These are phyloP conservation scores for Pitta sordida DNA, from an alignment of 2,113 vertebrate species.

Conservation along the genomic window DNA sequence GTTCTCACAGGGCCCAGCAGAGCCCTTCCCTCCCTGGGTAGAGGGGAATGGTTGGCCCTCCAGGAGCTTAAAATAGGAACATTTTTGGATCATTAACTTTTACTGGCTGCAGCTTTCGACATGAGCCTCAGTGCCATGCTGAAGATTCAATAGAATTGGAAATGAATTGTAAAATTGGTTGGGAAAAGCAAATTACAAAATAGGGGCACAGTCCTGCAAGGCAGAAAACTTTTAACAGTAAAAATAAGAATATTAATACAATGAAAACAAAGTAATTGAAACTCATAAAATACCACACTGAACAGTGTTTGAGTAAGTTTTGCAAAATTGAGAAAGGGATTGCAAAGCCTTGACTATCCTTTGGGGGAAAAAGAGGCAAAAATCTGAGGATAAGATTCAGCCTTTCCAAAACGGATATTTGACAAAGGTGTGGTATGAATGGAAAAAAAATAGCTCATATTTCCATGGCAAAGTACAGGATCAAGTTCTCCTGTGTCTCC, in stretches of 20 bases:
- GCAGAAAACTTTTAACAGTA: neutral
- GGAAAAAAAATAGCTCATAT: neutral
- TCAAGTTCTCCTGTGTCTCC: neutral
- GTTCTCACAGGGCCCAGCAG: neutral
- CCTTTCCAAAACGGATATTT: neutral
- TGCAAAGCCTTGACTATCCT: neutral
- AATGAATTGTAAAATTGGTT: neutral
- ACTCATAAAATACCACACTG: neutral
- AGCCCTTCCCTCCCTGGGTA: neutral
- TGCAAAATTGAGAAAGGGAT: neutral
- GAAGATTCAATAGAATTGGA: neutral
- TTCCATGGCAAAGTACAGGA: neutral
- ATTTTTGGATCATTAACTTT: constrained; percentile 11
- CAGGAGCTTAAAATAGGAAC: neutral
- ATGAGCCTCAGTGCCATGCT: neutral
- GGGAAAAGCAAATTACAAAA: neutral
- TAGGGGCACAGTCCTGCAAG: neutral
- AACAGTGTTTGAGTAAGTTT: neutral
- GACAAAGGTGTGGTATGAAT: neutral
- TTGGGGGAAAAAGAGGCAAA: neutral
- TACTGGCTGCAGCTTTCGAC: neutral
- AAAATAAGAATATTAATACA: neutral
- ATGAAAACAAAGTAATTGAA: neutral
- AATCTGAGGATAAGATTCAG: neutral
- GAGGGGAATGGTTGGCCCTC: neutral